A percentile compares a stretch with the other conserved stretches of the same genome.
phyloP scores from a whole-genome alignment of 2,113 vertebrate species.

The Carassius carassius region DNA sequence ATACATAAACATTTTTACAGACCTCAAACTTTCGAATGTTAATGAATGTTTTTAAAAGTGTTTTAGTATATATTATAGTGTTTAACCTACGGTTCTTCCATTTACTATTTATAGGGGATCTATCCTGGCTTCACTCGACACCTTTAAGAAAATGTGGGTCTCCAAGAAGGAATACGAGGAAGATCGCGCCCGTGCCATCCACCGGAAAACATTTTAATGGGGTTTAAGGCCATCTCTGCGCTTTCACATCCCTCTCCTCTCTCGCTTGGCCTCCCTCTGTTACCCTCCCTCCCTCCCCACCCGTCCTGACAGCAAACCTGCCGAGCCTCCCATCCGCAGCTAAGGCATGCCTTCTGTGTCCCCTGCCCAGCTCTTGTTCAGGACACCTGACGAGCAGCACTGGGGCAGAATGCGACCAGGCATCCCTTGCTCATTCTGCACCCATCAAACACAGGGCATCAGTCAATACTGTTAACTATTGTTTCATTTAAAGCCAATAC shows the following conservation, averaged over 20 bases:
- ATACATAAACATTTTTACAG: neutral
- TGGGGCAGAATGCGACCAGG: constrained; percentile 39
- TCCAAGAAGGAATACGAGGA: constrained; percentile 93
- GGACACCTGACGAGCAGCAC: constrained; percentile 29
- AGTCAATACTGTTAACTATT: constrained; percentile 60
- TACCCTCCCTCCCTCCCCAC: neutral
- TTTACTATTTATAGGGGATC: constrained; percentile 75
- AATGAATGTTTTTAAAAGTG: neutral
- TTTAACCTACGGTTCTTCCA: neutral
- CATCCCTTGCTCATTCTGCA: constrained; percentile 25
- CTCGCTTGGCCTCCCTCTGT: constrained; percentile 40
- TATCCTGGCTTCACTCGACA: constrained; percentile 88
- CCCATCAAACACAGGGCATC: constrained; percentile 47
- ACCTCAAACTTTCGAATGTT: neutral
- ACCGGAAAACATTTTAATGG: constrained; percentile 87
- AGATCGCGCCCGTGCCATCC: constrained; percentile 85
- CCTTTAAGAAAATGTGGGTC: constrained; percentile 95
- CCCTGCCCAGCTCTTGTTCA: constrained; percentile 5
- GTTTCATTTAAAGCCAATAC: constrained; percentile 41
- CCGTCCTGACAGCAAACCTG: neutral
- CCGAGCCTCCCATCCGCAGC: constrained; percentile 31
- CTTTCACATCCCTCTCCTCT: constrained; percentile 49
- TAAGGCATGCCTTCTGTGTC: constrained; percentile 43
- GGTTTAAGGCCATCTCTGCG: constrained; percentile 32
- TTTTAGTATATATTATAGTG: neutral